phyloP scores from a whole-genome alignment of 2,113 vertebrate species.

The Ceyx margarethae region DNA sequence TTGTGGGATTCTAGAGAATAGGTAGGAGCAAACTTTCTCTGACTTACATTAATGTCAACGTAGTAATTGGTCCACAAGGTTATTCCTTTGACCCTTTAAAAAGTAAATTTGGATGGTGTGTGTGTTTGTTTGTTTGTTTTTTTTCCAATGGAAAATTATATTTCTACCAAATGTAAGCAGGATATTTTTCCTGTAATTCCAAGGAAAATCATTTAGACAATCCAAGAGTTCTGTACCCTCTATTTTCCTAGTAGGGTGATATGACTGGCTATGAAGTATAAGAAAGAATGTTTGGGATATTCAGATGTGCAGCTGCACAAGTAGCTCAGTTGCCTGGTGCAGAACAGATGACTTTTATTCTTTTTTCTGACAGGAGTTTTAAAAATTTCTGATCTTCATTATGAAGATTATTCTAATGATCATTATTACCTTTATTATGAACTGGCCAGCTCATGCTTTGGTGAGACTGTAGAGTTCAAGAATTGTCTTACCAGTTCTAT shows the following conservation, averaged over 20 bases:
- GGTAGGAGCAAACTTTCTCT: background rate
- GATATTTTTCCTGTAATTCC: background rate
- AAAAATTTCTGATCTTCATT: background rate
- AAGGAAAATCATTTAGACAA: background rate
- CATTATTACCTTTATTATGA: background rate
- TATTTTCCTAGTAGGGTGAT: background rate
- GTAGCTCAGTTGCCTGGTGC: background rate
- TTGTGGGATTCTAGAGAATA: background rate
- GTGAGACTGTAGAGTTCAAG: background rate
- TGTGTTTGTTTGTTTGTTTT: too few relatives aligned
- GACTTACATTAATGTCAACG: background rate
- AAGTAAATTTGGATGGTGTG: background rate
- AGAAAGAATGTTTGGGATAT: background rate
- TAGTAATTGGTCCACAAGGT: background rate
- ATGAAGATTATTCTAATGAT: background rate
- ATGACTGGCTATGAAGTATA: background rate
- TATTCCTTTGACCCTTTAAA: background rate
- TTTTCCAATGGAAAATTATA: background rate
- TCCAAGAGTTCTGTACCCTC: background rate
- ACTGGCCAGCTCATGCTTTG: background rate
- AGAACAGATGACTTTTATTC: background rate
- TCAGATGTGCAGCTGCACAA: background rate
- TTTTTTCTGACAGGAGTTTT: background rate
- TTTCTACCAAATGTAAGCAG: background rate
- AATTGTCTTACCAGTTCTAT: background rate